Base-by-base conservation (phyloP, 1,140 invertebrate genomes). In the Drosophila auraria region DNA sequence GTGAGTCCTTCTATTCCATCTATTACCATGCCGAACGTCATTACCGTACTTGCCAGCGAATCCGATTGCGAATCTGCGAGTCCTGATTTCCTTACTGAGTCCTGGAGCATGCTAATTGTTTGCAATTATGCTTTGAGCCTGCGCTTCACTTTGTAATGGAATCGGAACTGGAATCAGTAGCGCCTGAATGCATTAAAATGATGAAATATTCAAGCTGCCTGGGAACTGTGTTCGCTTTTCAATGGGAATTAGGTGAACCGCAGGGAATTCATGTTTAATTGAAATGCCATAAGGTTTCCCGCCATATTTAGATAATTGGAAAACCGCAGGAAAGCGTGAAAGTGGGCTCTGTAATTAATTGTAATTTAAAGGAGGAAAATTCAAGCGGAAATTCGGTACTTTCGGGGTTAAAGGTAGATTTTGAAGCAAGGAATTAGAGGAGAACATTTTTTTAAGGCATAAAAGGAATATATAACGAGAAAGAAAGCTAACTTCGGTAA, bases 101-200 rank as follows among this genome's bases (percentile, higher is more conserved):
- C 63, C 63, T 61, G 53, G 61, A 78, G 45, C 79, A 84, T 82
- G 82, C 79, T 90, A 90, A 89, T 89, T 90, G 86, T 90, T 90
- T 90, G 86, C 86, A 86, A 89, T 89, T 89, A 89, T 90, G 86
- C 86, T 89, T 89, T 89, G 70, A 66, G 60, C 54, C 56, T 58
- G 49, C 47, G 63, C 50, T 77, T 80, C 76, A 80, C 65, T 76
- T 62, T 80, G 56, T 45, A 71, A 57, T 76, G 54, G 51, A 82
- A 87, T 59, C 51, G 64, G 70, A 61, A 76, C 51, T 71, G 58
- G 70, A 69, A 42, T 44, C 63, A 38, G 68, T 33, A 47, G 30
- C 59, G 20, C 11, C 15, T n/a, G 38, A 73, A 61, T 73, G 68
- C 70, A 73, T 73, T 72, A 53, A 73, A 59, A 50, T 42, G 54